Evolutionary conservation across 2,113 vertebrate genomes (phyloP).

Genomic region (Otus sunia): DNA sequence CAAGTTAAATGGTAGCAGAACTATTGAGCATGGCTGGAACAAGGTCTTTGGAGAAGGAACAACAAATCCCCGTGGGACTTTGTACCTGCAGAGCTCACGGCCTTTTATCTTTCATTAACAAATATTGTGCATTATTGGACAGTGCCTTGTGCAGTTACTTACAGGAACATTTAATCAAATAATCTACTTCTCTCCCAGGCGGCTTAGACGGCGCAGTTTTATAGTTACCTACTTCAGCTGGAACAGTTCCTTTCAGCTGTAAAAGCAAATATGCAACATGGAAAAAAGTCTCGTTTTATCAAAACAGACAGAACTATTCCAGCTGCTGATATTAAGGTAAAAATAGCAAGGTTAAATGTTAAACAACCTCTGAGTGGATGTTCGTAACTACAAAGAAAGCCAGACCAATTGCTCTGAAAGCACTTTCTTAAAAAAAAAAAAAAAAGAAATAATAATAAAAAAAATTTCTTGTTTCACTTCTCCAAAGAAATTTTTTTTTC

Average conservation of each 20-base stretch:
- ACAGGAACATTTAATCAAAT: constrained; percentile 58
- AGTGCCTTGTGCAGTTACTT: constrained; percentile 35
- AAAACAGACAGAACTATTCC: constrained; percentile 55
- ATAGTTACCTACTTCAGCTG: constrained; percentile 38
- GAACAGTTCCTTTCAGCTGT: constrained; percentile 44
- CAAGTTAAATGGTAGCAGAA: background rate
- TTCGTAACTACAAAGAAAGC: constrained; percentile 54
- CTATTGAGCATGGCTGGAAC: background rate
- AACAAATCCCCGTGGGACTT: background rate
- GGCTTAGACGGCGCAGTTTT: constrained; percentile 25
- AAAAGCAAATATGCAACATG: constrained; percentile 60
- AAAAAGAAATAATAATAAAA: background rate
- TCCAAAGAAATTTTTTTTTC: background rate
- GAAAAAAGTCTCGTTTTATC: constrained; percentile 51
- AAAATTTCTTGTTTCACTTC: background rate
- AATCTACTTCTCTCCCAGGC: constrained; percentile 41
- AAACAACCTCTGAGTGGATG: constrained; percentile 38
- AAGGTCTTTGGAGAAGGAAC: background rate
- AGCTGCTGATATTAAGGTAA: constrained; percentile 51
- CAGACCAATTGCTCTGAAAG: constrained; percentile 28
- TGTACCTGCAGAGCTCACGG: background rate
- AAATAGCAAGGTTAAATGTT: constrained; percentile 68
- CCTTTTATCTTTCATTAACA: constrained; percentile 31
- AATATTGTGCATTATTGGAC: background rate
- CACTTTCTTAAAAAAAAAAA: background rate